These are phyloP conservation scores for Caerostris darwini DNA, from an alignment of 1,140 invertebrate species.

Conservation along the genomic window DNA sequence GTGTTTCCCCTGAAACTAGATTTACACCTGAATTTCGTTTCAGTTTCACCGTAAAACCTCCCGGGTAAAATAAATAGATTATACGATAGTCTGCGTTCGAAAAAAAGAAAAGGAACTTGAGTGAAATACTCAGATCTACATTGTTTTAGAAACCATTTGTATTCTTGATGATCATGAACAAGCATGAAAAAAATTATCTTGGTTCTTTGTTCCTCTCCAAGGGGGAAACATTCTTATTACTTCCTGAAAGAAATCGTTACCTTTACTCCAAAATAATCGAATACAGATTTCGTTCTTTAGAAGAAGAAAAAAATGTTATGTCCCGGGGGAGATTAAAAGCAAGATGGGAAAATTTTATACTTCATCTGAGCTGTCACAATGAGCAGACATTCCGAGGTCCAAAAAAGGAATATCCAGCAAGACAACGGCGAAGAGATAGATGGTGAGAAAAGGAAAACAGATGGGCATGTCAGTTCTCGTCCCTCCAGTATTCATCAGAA, in stretches of 20 bases:
- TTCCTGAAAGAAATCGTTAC: slow-evolving; percentile 14
- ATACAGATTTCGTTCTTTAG: not conserved
- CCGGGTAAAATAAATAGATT: too few species aligned
- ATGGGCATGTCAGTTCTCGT: slow-evolving; percentile 57
- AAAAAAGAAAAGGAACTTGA: too few species aligned
- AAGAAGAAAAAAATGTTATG: not conserved
- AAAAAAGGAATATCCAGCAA: slow-evolving; percentile 50
- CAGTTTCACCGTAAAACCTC: too few species aligned
- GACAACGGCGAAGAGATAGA: slow-evolving; percentile 60
- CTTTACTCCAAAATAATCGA: slow-evolving; percentile 34
- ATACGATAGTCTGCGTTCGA: too few species aligned
- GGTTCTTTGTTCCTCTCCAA: not conserved
- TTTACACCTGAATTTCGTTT: too few species aligned
- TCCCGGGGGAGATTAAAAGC: slow-evolving; percentile 26
- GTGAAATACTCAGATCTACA: not conserved
- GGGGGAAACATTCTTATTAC: not conserved
- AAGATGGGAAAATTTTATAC: slow-evolving; percentile 56
- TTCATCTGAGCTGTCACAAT: slow-evolving; percentile 51
- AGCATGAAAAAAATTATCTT: not conserved
- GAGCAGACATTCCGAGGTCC: slow-evolving; percentile 41
- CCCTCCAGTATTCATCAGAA: slow-evolving; percentile 56
- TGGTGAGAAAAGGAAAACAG: slow-evolving; percentile 53
- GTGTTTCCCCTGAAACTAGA: not conserved
- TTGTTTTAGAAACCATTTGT: not conserved
- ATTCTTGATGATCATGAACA: not conserved